Percentiles rank a stretch among this genome's conserved stretches.
Evolutionary conservation across 2,797 vertebrate species (phyloP).

Genomic region (Periophthalmus magnuspinnatus): DNA sequence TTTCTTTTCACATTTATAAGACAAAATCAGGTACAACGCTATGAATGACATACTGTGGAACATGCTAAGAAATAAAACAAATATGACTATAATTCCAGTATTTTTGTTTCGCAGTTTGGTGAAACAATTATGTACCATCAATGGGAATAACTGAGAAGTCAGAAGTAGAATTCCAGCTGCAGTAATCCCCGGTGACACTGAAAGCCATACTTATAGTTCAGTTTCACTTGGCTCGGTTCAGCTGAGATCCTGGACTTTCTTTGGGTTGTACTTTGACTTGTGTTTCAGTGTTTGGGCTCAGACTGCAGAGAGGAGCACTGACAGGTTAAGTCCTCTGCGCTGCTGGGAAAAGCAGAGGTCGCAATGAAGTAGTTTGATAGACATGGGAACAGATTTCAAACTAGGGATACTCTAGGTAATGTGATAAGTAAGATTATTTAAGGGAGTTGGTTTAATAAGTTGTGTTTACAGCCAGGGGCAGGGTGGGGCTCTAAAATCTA

Average conservation of each 20-base stretch:
- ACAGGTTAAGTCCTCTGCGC: neutral
- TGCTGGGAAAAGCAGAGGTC: slow-evolving; percentile 3
- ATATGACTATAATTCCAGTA: neutral
- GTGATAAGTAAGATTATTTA: too few relatives aligned
- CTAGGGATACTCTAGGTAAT: neutral
- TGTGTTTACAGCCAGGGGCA: too few relatives aligned
- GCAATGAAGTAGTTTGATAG: neutral
- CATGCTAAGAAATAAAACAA: too few relatives aligned
- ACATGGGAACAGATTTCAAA: neutral
- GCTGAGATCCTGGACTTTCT: slow-evolving; percentile 7
- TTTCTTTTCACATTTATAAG: too few relatives aligned
- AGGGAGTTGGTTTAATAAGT: too few relatives aligned
- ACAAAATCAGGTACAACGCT: too few relatives aligned
- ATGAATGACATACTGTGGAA: too few relatives aligned
- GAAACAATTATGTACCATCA: slow-evolving; percentile 71
- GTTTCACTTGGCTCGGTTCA: slow-evolving; percentile 35
- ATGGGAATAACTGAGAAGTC: slow-evolving; percentile 49
- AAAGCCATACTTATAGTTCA: neutral
- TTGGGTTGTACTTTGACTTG: neutral
- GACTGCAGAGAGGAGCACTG: neutral
- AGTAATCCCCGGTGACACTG: slow-evolving; percentile 27
- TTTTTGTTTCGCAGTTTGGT: neutral
- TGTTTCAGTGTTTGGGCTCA: neutral
- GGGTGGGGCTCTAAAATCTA: too few relatives aligned
- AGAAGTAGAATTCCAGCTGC: slow-evolving; percentile 48